These are phyloP conservation scores for Yponomeuta cagnagella DNA, from an alignment of 2,888 invertebrate species.

Conservation along the genomic window DNA sequence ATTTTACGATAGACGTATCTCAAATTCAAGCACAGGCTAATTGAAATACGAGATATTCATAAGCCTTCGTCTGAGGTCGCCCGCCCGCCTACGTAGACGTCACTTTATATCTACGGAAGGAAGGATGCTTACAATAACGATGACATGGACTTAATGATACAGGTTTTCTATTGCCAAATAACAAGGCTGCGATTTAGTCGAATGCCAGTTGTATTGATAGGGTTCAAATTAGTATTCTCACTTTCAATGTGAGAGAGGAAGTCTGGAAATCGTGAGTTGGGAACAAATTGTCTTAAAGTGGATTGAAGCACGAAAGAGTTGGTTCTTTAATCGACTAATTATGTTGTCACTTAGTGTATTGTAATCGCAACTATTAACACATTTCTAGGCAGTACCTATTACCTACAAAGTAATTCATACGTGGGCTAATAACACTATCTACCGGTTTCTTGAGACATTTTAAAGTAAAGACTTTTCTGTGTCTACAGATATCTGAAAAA, in stretches of 20 bases:
- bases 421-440: too few species aligned
- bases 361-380: not conserved
- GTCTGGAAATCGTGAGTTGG: slow-evolving; percentile 7
- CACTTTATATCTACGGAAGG: slow-evolving; percentile 2
- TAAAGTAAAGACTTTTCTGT: too few species aligned
- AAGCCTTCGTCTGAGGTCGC: slow-evolving; percentile 11
- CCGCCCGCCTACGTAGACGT: slow-evolving; percentile 7
- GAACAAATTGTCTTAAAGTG: not conserved
- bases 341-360: not conserved
- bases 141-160: not conserved
- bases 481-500: too few species aligned
- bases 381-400: too few species aligned
- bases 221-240: slow-evolving; percentile 3
- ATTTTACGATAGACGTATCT: slow-evolving; percentile 21
- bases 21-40: slow-evolving; percentile 28
- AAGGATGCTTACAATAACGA: slow-evolving; percentile 1
- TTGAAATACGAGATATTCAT: slow-evolving; percentile 24
- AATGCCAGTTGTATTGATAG: not conserved
- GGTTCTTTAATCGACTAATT: not conserved
- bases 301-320: not conserved
- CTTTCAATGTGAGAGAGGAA: slow-evolving; percentile 4
- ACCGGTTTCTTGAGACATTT: too few species aligned
- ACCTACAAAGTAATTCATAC: too few species aligned
- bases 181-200: not conserved
- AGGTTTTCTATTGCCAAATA: not conserved